Conservation (phyloP, 2,888 invertebrate genomes). For the Orthosia gothica region DNA sequence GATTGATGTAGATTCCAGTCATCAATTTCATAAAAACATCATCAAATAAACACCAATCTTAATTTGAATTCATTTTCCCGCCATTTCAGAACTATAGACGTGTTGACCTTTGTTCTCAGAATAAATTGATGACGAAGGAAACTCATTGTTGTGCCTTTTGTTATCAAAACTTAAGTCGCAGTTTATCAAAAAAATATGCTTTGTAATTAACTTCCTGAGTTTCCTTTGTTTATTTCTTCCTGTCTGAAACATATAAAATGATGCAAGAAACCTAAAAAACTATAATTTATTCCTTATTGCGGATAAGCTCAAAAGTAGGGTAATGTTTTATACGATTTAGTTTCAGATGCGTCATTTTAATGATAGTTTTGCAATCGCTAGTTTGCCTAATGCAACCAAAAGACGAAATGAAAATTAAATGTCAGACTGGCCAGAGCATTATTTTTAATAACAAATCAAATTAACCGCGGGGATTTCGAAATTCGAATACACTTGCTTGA, state of each 20-base stretch:
- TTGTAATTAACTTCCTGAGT: conserved; percentile 22
- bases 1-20: not conserved
- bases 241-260: not conserved
- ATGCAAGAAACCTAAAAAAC: not conserved
- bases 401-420: not conserved
- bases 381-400: not conserved
- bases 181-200: conserved; percentile 9
- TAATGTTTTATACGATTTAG: not conserved
- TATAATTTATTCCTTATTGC: not conserved
- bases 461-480: not conserved
- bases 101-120: conserved; percentile 64
- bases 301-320: not conserved
- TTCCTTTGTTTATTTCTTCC: conserved; percentile 14
- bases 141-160: conserved; percentile 53
- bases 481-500: not conserved
- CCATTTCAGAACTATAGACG: conserved; percentile 65
- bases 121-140: conserved; percentile 62
- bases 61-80: not conserved
- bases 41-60: conserved; percentile 5
- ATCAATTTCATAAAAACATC: not conserved
- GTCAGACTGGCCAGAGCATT: not conserved
- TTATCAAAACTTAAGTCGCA: conserved; percentile 17
- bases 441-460: not conserved
- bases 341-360: not conserved
- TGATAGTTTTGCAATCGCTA: not conserved